phyloP scores from a whole-genome alignment of 53 echinoderm and acorn worm species.

The Mesocentrotus franciscanus region DNA sequence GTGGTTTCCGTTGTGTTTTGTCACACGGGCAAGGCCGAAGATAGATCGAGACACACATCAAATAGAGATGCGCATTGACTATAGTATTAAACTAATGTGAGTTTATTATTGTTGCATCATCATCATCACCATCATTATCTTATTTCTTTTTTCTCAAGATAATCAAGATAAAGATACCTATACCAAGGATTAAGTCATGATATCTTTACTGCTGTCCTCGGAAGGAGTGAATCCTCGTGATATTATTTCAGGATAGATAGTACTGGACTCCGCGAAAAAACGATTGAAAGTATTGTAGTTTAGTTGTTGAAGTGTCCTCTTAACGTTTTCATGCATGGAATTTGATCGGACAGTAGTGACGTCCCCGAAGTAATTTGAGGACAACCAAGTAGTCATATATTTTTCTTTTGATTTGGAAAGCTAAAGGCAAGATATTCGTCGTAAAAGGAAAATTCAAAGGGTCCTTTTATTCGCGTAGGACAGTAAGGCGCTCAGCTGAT shows the following conservation, averaged over 20 bases:
- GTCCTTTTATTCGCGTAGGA: too few relatives aligned
- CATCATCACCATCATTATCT: background rate
- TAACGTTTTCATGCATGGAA: too few relatives aligned
- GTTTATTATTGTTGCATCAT: background rate
- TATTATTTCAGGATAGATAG: background rate
- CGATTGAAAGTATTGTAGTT: too few relatives aligned
- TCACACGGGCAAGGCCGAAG: background rate
- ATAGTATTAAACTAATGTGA: conserved; percentile 1
- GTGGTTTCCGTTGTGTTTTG: background rate
- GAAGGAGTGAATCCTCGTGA: background rate
- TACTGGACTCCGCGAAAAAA: background rate
- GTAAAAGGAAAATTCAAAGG: background rate
- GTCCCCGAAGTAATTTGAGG: background rate
- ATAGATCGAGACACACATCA: background rate
- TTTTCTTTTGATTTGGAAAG: background rate
- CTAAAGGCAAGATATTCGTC: background rate
- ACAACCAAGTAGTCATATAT: background rate
- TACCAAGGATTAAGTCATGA: too few relatives aligned
- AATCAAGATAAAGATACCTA: background rate
- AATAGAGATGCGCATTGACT: background rate
- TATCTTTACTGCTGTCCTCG: background rate
- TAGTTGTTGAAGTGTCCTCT: too few relatives aligned
- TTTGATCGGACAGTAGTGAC: background rate
- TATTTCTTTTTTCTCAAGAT: too few relatives aligned
- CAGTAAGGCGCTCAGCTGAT: too few relatives aligned